These are phyloP conservation scores for Cisticola juncidis DNA, from an alignment of 2,113 vertebrate species.

Conservation along the genomic window DNA sequence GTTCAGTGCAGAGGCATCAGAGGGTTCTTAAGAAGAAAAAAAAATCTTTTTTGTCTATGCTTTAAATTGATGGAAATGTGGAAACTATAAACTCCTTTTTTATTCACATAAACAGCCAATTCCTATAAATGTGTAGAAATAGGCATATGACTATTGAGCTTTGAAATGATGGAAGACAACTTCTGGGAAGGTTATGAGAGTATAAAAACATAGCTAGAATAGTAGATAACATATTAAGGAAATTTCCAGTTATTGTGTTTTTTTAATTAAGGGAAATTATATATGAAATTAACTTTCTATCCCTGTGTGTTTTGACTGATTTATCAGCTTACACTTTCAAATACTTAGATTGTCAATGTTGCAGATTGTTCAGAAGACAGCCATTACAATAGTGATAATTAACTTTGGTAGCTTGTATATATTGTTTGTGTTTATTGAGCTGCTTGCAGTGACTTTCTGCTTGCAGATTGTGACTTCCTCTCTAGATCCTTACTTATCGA, in stretches of 20 bases:
- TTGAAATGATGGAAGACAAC: neutral
- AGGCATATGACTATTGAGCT: neutral
- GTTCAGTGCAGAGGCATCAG: neutral
- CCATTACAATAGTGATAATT: neutral
- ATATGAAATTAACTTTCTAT: neutral
- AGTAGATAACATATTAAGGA: neutral
- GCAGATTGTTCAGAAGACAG: neutral
- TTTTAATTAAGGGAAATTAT: neutral
- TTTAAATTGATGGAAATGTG: neutral
- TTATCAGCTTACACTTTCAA: neutral
- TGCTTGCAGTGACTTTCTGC: neutral
- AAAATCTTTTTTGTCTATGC: neutral
- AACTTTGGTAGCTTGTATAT: neutral
- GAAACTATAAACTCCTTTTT: neutral
- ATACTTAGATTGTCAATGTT: neutral
- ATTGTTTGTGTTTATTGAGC: neutral
- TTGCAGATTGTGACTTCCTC: neutral
- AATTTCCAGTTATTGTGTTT: neutral
- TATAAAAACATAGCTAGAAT: neutral
- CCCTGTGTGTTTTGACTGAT: neutral
- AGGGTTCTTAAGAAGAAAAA: neutral
- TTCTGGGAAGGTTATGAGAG: neutral
- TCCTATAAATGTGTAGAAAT: neutral
- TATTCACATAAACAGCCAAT: neutral
- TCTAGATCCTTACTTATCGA: neutral